Conservation (phyloP, 2,888 invertebrate species). For the Yponomeuta cagnagella region DNA sequence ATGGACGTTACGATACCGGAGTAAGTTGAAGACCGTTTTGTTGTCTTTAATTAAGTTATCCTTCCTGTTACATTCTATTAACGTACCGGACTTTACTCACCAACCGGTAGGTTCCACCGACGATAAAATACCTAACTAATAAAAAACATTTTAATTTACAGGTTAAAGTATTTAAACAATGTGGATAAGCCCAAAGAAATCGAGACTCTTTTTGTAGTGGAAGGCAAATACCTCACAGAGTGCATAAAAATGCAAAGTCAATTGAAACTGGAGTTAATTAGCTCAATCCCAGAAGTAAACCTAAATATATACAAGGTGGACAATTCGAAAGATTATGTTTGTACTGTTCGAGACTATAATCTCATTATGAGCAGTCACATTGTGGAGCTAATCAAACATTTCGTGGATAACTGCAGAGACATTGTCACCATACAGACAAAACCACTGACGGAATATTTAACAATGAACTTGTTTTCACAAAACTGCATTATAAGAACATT, state of each 20-base stretch:
- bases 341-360: slow-evolving; percentile 52
- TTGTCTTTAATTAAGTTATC: not conserved
- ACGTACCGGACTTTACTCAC: not conserved
- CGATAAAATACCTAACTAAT: not conserved
- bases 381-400: slow-evolving; percentile 45
- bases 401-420: slow-evolving; percentile 39
- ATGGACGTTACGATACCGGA: not conserved
- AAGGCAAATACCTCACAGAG: slow-evolving; percentile 57
- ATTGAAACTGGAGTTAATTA: slow-evolving; percentile 36
- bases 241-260: slow-evolving; percentile 36
- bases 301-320: slow-evolving; percentile 45
- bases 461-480: slow-evolving; percentile 29
- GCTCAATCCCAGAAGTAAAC: slow-evolving; percentile 43
- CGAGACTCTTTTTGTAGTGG: slow-evolving; percentile 50
- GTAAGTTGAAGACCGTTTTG: not conserved
- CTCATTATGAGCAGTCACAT: slow-evolving; percentile 55
- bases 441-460: slow-evolving; percentile 56
- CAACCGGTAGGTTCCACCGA: too few species aligned
- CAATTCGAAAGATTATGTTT: slow-evolving; percentile 41
- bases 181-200: slow-evolving; percentile 33
- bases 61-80: not conserved
- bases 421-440: slow-evolving; percentile 52
- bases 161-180: slow-evolving; percentile 43
- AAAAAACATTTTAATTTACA: slow-evolving; percentile 28
- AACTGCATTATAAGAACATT: slow-evolving; percentile 48